Evolutionary conservation across 2,888 invertebrate genomes (phyloP), one percentile per base, ranked within the genome.

Genomic region (Tipula unca): DNA sequence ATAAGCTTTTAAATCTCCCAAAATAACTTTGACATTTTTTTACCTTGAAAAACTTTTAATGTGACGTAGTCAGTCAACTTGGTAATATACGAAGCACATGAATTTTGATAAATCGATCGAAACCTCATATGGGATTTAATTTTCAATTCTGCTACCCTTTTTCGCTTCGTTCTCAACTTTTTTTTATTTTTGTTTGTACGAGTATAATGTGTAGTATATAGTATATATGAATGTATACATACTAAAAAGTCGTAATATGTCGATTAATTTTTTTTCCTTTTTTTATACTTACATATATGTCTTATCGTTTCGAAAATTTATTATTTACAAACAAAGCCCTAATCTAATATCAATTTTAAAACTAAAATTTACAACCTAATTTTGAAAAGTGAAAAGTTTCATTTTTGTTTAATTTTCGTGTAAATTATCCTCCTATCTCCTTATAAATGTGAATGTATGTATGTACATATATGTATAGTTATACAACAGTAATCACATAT

Each of bases 301-400:
- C 69, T 2, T 69, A 69, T 69, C 25, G 69, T 69, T 69, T 69
- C 69, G 69, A 69, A 69, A 69, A 69, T 69, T 69, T 69, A 69
- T 69, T 69, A 69, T 69, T 69, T 69, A 69, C 69, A 69, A 69
- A 69, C 69, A 69, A 69, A 69, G 25, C 69, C 69, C 69, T 69
- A 69, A 69, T 69, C 69, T 69, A 25, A 69, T 69, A 25, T 69
- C 69, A 69, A 69, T 69, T 69, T 69, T 69, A 25, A 69, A 69
- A 69, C 69, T 69, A 25, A 69, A 69, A 69, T 69, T 69, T 69
- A 69, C 69, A 69, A 69, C 69, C 69, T 69, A 69, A 69, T 69
- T 69, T 69, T 69, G 69, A 20, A 69, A 69, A 69, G 25, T 69
- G 69, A 25, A 25, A 69, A 69, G 25, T 69, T 25, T 69, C 69